Percentiles rank a stretch among this genome's conserved stretches.
phyloP scores from a whole-genome alignment of 2,888 invertebrate genomes.

The Eupithecia pulchellata region DNA sequence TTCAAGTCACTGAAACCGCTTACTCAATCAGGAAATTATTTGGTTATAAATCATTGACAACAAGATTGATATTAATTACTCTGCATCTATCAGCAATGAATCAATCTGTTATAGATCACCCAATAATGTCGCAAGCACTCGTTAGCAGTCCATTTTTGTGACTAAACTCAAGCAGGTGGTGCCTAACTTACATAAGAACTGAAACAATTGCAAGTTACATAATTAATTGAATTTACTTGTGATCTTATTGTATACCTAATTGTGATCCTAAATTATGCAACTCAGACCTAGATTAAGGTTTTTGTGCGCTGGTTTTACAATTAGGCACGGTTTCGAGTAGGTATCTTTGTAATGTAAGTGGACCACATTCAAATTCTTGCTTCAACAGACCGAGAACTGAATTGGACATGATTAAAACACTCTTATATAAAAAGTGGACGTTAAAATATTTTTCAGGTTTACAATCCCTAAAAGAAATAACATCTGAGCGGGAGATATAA shows the following conservation, averaged over 20 bases:
- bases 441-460: too few species aligned
- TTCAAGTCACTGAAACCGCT: neutral
- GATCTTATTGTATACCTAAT: conserved; percentile 22
- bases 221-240: conserved; percentile 22
- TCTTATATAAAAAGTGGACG: too few species aligned
- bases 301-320: conserved; percentile 9
- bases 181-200: conserved; percentile 21
- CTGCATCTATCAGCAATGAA: conserved; percentile 1
- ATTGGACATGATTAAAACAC: neutral
- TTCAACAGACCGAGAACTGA: neutral
- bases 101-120: neutral
- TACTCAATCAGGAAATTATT: neutral
- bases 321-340: conserved; percentile 3
- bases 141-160: conserved; percentile 3
- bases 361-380: neutral
- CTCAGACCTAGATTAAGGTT: conserved; percentile 4
- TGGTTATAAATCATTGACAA: neutral
- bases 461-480: too few species aligned
- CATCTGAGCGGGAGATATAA: too few species aligned
- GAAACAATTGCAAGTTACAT: conserved; percentile 30
- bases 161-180: conserved; percentile 15
- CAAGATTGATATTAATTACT: neutral
- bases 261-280: conserved; percentile 6
- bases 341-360: neutral
- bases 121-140: conserved; percentile 11